Evolutionary conservation across 2,888 invertebrate genomes (phyloP), one percentile per base, ranked within the genome.

Genomic region (Rhagium mordax): DNA sequence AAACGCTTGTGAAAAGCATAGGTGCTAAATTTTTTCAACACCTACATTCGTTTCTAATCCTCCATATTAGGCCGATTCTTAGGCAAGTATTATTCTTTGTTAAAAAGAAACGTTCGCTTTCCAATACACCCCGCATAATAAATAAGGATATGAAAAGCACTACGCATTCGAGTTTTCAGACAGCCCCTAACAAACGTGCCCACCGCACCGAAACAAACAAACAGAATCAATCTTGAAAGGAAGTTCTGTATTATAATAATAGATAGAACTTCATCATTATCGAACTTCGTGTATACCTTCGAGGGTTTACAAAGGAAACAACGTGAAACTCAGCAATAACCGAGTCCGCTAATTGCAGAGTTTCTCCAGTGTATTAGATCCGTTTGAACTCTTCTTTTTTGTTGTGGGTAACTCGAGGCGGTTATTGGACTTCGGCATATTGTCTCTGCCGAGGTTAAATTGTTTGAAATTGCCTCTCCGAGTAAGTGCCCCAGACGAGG

Each of bases 371-470:
- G 6, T 59, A 61, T 61, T 61, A 20, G 16, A 10, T 59, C 59
- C 59, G 6, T 59, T n/a, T 10, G 59, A 27, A 27, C 29, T 47
- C 21, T 59, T n/a, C 18, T 29, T 48, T n/a, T 41, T 61, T 61
- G 61, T 21, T 41, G 41, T 41, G 41, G 41, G 48, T 61, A 61
- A 61, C 48, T 61, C 48, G 3, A 51, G 47, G 0, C 61, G 5
- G 61, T 61, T 61, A 47, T 29, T 59, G 59, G 29, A 59, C 24
- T 61, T 47, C 24, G 15, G 24, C 59, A 59, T 59, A 59, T 59
- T 33, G 59, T 59, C 61, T 61, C 20, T 48, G 48, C 47, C 47
- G 21, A 61, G 24, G 61, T 48, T 61, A 61, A 61, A 61, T 61
- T 61, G 61, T 48, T 48, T 24, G 47, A 61, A 61, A 61, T 61